A percentile compares a stretch with the other conserved stretches of the same genome.
Conservation (phyloP, 1,140 invertebrate species). For the Sycophaga agraensis region DNA sequence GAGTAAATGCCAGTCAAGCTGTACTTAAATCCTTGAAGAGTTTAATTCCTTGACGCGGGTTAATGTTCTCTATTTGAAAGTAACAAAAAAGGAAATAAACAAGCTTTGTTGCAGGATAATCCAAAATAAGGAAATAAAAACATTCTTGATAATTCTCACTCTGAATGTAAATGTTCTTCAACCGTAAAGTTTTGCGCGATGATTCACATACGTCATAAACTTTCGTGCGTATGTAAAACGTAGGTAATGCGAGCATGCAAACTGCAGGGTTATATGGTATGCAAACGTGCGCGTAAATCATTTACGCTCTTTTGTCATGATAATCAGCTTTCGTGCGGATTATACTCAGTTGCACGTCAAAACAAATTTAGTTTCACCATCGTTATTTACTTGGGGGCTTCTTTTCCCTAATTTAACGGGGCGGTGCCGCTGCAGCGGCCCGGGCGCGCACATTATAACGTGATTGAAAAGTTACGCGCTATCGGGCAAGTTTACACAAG, state of each 20-base stretch:
- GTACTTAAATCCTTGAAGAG: background rate
- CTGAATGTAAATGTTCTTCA: background rate
- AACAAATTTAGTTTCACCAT: background rate
- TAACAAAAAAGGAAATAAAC: background rate
- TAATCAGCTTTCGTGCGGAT: conserved; percentile 6
- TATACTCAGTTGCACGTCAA: background rate
- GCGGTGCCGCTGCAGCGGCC: no score
- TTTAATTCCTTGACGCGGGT: background rate
- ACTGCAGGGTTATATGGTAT: background rate
- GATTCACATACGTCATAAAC: conserved; percentile 14
- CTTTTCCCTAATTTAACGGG: no score
- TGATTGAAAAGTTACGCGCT: no score
- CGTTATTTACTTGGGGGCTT: no score
- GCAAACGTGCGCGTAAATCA: conserved; percentile 9
- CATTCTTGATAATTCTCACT: no score
- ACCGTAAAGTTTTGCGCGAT: background rate
- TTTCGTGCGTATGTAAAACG: background rate
- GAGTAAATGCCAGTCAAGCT: background rate
- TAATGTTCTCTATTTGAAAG: background rate
- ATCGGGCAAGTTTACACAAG: no score
- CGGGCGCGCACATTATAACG: no score
- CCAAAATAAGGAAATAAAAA: no score
- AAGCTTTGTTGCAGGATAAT: background rate
- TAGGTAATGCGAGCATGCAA: background rate
- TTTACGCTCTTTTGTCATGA: conserved; percentile 2